These are phyloP conservation scores for Venustaconcha ellipsiformis DNA, from an alignment of 1,140 invertebrate genomes.

Conservation along the genomic window DNA sequence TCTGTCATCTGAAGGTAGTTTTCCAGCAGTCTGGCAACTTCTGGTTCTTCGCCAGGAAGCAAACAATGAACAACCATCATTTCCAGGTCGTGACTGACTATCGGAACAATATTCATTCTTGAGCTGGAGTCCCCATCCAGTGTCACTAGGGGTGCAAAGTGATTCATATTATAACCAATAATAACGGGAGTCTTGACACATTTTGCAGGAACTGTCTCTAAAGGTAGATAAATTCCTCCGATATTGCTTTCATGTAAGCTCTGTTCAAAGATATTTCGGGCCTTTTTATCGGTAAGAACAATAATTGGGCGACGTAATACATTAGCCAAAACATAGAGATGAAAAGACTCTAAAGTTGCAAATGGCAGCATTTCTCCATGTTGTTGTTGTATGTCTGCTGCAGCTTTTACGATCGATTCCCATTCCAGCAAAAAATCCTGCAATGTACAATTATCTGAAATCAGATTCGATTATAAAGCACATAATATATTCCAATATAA, in stretches of 20 bases:
- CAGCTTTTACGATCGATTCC: slow-evolving; percentile 44
- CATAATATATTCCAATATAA: neutral
- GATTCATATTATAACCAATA: slow-evolving; percentile 86
- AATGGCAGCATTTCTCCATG: slow-evolving; percentile 68
- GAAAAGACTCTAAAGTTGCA: slow-evolving; percentile 85
- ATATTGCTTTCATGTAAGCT: slow-evolving; percentile 72
- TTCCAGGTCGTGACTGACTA: slow-evolving; percentile 45
- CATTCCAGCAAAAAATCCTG: slow-evolving; percentile 53
- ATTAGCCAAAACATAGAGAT: slow-evolving; percentile 86
- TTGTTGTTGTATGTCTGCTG: slow-evolving; percentile 23
- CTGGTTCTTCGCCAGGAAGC: slow-evolving; percentile 46
- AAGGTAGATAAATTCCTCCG: slow-evolving; percentile 87
- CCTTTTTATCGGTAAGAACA: slow-evolving; percentile 79
- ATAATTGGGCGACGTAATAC: slow-evolving; percentile 86
- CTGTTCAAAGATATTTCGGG: slow-evolving; percentile 71
- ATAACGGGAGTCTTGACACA: slow-evolving; percentile 74
- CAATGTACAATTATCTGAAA: slow-evolving; percentile 5
- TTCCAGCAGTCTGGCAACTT: slow-evolving; percentile 43
- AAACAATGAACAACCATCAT: slow-evolving; percentile 52
- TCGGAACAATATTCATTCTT: slow-evolving; percentile 50
- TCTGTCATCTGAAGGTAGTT: slow-evolving; percentile 55
- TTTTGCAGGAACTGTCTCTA: slow-evolving; percentile 77
- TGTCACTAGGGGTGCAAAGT: slow-evolving; percentile 82
- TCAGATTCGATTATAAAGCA: neutral
- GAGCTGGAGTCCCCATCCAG: slow-evolving; percentile 24